A percentile compares a stretch with the other conserved stretches of the same genome.
Conservation (phyloP, 2,797 vertebrate genomes). For the Steatocranus sp. region DNA sequence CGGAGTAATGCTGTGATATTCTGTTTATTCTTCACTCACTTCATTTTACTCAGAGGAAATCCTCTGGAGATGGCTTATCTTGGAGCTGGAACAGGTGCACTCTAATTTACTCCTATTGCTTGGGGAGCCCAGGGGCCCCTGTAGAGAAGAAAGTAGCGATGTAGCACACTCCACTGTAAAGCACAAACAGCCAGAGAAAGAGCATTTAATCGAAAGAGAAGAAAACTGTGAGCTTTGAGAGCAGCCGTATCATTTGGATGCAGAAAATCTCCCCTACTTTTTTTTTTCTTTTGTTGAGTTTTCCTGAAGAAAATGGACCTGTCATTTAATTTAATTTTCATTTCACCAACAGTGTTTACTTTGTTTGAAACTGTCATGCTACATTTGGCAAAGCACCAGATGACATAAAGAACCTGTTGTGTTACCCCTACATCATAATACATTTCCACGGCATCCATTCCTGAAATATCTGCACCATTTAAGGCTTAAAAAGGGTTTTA, state of each 20-base stretch:
- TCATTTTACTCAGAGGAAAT: slow-evolving; percentile 81
- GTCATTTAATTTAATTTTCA: slow-evolving; percentile 68
- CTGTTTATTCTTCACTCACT: slow-evolving; percentile 83
- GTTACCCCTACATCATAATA: slow-evolving; percentile 50
- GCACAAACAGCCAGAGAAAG: slow-evolving; percentile 78
- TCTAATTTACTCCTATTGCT: slow-evolving; percentile 87
- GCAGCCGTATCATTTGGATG: slow-evolving; percentile 68
- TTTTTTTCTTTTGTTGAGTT: slow-evolving; percentile 16
- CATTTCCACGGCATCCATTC: slow-evolving; percentile 38
- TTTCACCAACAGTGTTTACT: slow-evolving; percentile 69
- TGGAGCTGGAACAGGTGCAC: slow-evolving; percentile 84
- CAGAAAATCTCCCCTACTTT: slow-evolving; percentile 49
- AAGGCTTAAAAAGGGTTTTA: slow-evolving; percentile 31
- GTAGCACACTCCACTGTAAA: slow-evolving; percentile 77
- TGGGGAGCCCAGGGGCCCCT: slow-evolving; percentile 80
- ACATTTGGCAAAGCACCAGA: slow-evolving; percentile 61
- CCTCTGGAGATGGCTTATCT: slow-evolving; percentile 82
- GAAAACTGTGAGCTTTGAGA: slow-evolving; percentile 72
- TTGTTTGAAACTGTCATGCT: slow-evolving; percentile 61
- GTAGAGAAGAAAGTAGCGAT: slow-evolving; percentile 79
- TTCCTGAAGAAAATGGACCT: slow-evolving; percentile 38
- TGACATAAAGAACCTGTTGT: slow-evolving; percentile 67
- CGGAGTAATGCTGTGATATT: slow-evolving; percentile 82
- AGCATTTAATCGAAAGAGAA: slow-evolving; percentile 78
- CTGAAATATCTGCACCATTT: slow-evolving; percentile 33